A percentile compares a stretch with the other conserved stretches of the same genome.
phyloP scores from a whole-genome alignment of 2,113 vertebrate species.

The Lophochroa leadbeateri region DNA sequence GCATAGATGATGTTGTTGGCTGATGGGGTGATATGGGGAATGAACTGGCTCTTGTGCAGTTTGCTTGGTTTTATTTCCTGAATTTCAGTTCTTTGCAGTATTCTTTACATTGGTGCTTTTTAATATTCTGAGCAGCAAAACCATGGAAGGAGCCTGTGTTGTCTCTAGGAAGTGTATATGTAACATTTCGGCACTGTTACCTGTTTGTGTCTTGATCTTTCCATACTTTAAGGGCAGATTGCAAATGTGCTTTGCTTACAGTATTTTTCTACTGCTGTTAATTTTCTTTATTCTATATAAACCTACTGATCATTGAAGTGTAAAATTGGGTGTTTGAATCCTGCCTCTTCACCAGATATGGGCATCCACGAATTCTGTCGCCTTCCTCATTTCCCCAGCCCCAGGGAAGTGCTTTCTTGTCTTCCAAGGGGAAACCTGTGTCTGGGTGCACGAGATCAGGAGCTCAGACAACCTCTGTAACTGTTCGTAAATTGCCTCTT shows the following conservation, averaged over 20 bases:
- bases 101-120: neutral
- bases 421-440: neutral
- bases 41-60: neutral
- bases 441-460: fast-evolving
- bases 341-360: neutral
- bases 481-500: neutral
- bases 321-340: neutral
- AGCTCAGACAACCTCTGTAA: neutral
- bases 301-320: neutral
- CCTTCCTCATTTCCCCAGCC: neutral
- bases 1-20: neutral
- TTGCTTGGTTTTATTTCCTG: neutral
- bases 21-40: neutral
- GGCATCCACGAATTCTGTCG: neutral
- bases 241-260: neutral
- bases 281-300: neutral
- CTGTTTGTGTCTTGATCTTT: neutral
- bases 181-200: fast-evolving
- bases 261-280: neutral
- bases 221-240: neutral
- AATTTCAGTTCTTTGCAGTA: neutral
- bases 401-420: neutral
- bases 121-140: neutral
- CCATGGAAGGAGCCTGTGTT: neutral
- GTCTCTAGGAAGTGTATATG: too few species aligned